Evolutionary conservation across 2,888 invertebrate genomes (phyloP).

Genomic region (Phasia obesa): DNA sequence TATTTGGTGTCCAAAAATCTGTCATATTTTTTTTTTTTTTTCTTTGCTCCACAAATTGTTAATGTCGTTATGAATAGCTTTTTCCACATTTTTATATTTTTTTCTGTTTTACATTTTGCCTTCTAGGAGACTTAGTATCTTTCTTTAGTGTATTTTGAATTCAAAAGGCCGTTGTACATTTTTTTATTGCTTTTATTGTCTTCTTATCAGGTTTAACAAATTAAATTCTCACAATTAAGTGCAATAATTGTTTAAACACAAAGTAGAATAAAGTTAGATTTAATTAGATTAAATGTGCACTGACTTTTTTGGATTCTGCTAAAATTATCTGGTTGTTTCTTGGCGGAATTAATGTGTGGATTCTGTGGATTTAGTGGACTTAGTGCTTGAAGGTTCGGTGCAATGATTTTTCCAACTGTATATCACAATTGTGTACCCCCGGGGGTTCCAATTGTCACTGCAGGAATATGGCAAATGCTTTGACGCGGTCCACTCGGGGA

Average conservation of each 20-base stretch:
- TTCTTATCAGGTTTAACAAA: neutral
- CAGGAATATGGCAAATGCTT: no score
- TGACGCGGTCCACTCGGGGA: no score
- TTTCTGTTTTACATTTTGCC: neutral
- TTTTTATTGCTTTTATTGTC: neutral
- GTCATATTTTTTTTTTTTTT: constrained; percentile 10
- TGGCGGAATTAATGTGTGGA: no score
- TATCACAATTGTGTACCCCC: no score
- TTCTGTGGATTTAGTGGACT: no score
- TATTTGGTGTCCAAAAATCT: neutral
- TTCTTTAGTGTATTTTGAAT: neutral
- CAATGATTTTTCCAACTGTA: no score
- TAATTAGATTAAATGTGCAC: no score
- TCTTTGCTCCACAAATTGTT: neutral
- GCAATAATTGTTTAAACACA: neutral
- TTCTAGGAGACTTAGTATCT: neutral
- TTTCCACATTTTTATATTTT: neutral
- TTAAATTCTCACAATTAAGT: neutral
- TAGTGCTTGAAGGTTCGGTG: no score
- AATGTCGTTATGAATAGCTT: neutral
- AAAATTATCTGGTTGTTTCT: no score
- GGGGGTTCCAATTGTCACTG: no score
- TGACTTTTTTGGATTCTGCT: no score
- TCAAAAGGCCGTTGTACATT: neutral
- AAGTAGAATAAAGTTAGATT: no score